These are phyloP conservation scores for Spea hammondii DNA, from an alignment of 2,797 vertebrate genomes.

Conservation along the genomic window DNA sequence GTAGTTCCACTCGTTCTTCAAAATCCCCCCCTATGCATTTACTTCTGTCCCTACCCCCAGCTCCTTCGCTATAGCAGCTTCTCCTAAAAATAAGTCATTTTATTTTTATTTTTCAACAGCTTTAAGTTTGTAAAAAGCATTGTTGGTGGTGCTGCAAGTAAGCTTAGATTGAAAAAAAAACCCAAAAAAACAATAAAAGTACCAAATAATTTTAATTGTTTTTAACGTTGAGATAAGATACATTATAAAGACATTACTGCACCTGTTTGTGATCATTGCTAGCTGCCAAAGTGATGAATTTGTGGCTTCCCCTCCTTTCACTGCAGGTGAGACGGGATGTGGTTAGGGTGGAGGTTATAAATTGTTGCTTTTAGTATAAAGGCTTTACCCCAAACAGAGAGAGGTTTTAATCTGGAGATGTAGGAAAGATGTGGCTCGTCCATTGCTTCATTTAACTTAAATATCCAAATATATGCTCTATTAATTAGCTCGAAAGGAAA, in stretches of 20 bases:
- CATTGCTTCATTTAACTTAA: background rate
- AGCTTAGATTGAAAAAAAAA: background rate
- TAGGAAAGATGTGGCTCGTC: background rate
- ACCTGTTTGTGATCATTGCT: slow-evolving; percentile 7
- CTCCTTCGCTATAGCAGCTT: too few species aligned
- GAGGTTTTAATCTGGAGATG: background rate
- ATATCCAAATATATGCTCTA: too few species aligned
- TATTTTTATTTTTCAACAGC: background rate
- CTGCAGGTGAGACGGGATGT: slow-evolving; percentile 44
- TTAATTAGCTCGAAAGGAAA: background rate
- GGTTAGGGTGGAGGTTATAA: slow-evolving; percentile 17
- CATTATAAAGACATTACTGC: background rate
- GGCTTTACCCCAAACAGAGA: background rate
- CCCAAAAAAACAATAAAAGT: slow-evolving; percentile 9
- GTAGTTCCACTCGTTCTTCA: too few species aligned
- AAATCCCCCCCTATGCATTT: too few species aligned
- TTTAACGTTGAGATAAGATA: background rate
- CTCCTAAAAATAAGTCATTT: background rate
- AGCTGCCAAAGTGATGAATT: slow-evolving; percentile 8
- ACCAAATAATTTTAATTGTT: background rate
- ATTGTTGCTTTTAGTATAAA: background rate
- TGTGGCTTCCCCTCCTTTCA: slow-evolving; percentile 47
- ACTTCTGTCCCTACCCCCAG: too few species aligned
- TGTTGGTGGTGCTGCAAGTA: background rate
- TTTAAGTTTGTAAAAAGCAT: background rate